A percentile compares a stretch with the other conserved stretches of the same genome.
These are phyloP conservation scores for Lates japonicus DNA, from an alignment of 2,797 vertebrate genomes.

Conservation along the genomic window DNA sequence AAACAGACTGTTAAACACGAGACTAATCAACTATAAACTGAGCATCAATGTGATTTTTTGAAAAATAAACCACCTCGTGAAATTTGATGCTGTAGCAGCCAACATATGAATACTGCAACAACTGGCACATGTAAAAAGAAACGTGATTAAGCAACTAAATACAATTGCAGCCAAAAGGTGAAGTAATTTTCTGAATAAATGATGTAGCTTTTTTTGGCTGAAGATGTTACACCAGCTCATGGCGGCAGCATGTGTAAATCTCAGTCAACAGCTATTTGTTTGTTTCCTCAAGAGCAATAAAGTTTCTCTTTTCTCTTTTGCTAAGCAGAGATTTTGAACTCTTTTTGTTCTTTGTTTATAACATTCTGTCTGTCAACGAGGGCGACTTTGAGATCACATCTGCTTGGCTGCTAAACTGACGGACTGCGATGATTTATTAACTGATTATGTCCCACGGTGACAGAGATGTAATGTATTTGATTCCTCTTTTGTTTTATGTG, in stretches of 20 bases:
- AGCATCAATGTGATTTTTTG: not conserved
- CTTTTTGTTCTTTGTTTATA: slow-evolving; percentile 22
- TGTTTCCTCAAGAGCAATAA: slow-evolving; percentile 27
- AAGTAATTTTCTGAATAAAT: slow-evolving; percentile 1
- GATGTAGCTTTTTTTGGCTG: not conserved
- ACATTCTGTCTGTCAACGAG: slow-evolving; percentile 27
- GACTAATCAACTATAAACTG: not conserved
- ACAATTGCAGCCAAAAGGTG: not conserved
- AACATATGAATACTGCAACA: slow-evolving; percentile 2
- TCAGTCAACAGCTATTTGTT: not conserved
- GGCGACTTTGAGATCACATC: slow-evolving; percentile 25
- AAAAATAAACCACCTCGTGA: not conserved
- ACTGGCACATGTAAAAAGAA: not conserved
- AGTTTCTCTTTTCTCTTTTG: slow-evolving; percentile 12
- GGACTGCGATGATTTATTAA: slow-evolving; percentile 8
- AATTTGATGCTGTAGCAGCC: slow-evolving; percentile 13
- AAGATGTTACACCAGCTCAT: not conserved
- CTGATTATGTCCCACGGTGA: not conserved
- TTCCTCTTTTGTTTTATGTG: not conserved
- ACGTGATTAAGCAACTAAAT: not conserved
- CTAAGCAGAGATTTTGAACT: slow-evolving; percentile 17
- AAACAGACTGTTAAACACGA: not conserved
- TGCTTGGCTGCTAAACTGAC: slow-evolving; percentile 14
- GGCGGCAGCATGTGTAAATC: slow-evolving; percentile 21
- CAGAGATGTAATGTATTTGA: not conserved